These are phyloP conservation scores for Seira ritae DNA, from an alignment of 2,888 invertebrate genomes.

Conservation along the genomic window DNA sequence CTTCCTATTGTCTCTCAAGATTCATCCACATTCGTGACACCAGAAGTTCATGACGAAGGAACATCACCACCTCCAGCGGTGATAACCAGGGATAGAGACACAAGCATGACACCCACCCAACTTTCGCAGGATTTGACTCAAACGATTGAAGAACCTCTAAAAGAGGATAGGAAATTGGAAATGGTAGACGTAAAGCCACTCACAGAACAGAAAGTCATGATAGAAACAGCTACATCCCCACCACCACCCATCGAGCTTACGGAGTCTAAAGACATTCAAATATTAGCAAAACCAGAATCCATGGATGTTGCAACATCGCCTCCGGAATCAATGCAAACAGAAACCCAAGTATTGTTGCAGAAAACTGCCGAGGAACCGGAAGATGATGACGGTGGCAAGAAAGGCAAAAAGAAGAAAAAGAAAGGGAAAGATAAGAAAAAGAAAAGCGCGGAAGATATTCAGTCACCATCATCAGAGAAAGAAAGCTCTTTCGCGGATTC, in stretches of 20 bases:
- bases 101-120: slow-evolving; percentile 32
- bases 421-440: slow-evolving; percentile 31
- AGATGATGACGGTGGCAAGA: slow-evolving; percentile 21
- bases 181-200: not conserved
- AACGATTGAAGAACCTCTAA: not conserved
- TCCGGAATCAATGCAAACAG: not conserved
- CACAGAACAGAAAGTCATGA: not conserved
- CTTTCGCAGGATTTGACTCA: too few species aligned
- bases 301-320: slow-evolving; percentile 30
- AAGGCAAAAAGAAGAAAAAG: slow-evolving; percentile 31
- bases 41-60: slow-evolving; percentile 43
- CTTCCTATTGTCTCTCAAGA: slow-evolving; percentile 13
- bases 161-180: not conserved
- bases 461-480: not conserved
- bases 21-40: slow-evolving; percentile 31
- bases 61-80: slow-evolving; percentile 13
- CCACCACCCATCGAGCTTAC: not conserved
- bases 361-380: slow-evolving; percentile 24
- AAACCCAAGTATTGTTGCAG: slow-evolving; percentile 10
- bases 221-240: not conserved
- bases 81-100: slow-evolving; percentile 24
- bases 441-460: not conserved
- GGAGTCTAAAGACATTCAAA: not conserved
- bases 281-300: slow-evolving; percentile 23
- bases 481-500: not conserved